A percentile compares a stretch with the other conserved stretches of the same genome.
Conservation (phyloP, 1,140 invertebrate genomes). For the Calephelis virginiensis region DNA sequence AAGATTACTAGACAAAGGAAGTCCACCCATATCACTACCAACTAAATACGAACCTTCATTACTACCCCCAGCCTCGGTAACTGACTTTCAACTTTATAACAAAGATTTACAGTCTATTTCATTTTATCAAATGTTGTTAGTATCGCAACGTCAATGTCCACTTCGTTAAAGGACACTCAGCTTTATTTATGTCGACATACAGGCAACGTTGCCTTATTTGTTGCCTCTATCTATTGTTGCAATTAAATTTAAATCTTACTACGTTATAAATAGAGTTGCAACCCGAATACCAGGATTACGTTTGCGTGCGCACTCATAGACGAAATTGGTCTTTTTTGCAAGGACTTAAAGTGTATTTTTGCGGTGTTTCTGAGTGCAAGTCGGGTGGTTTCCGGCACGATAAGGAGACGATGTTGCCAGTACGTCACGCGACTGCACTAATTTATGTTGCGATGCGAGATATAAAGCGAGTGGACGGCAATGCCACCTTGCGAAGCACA, state of each 20-base stretch:
- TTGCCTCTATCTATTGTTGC: constrained; percentile 33
- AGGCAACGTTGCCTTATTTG: constrained; percentile 70
- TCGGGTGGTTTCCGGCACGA: constrained; percentile 66
- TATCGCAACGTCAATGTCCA: constrained; percentile 67
- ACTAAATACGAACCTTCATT: constrained; percentile 71
- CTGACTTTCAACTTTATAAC: constrained; percentile 46
- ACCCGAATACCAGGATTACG: constrained; percentile 31
- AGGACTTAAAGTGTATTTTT: constrained; percentile 50
- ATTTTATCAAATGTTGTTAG: constrained; percentile 46
- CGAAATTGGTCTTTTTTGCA: constrained; percentile 50
- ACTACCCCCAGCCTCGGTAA: constrained; percentile 42
- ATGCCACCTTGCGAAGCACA: constrained; percentile 43
- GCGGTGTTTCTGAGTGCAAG: constrained; percentile 32
- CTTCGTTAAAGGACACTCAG: constrained; percentile 75
- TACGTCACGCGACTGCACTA: constrained; percentile 71
- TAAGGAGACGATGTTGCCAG: constrained; percentile 69
- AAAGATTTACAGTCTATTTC: constrained; percentile 49
- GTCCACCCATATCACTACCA: constrained; percentile 74
- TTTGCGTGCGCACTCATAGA: constrained; percentile 27
- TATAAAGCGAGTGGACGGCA: constrained; percentile 49
- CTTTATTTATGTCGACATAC: constrained; percentile 76
- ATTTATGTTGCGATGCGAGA: constrained; percentile 75
- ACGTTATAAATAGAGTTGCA: constrained; percentile 49
- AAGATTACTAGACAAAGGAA: constrained; percentile 77
- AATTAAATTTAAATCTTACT: constrained; percentile 44